These are phyloP conservation scores for Trogon melanurus DNA, from an alignment of 2,113 vertebrate genomes.

Conservation along the genomic window DNA sequence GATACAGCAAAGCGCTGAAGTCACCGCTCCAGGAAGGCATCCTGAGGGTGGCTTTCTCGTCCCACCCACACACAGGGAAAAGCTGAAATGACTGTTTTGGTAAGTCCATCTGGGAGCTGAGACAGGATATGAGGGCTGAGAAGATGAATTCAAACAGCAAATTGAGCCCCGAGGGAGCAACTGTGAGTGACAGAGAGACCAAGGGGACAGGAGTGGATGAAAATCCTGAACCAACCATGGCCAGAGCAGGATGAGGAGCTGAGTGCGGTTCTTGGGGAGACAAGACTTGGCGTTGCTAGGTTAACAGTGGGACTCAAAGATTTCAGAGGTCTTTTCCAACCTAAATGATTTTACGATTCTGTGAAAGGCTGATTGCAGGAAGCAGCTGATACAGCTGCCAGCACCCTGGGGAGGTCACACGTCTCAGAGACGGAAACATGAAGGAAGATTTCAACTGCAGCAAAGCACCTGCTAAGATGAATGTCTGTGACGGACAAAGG, in stretches of 20 bases:
- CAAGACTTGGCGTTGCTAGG: too few relatives aligned
- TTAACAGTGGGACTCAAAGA: too few relatives aligned
- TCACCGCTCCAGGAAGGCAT: not conserved
- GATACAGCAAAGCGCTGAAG: not conserved
- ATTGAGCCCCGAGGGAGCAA: not conserved
- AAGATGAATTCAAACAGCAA: slow-evolving; percentile 16
- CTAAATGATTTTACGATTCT: too few relatives aligned
- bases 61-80: slow-evolving; percentile 29
- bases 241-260: not conserved
- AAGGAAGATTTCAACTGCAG: not conserved
- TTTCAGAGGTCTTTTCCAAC: too few relatives aligned
- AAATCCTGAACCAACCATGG: not conserved
- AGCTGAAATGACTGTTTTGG: not conserved
- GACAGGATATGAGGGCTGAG: slow-evolving; percentile 52
- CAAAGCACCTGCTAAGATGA: not conserved
- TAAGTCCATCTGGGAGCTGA: slow-evolving; percentile 48
- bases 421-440: rapidly evolving
- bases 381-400: not conserved
- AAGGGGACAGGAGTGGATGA: not conserved
- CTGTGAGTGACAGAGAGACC: not conserved
- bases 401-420: not conserved
- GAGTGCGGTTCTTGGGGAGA: rapidly evolving
- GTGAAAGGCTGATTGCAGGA: not conserved
- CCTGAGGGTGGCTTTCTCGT: slow-evolving; percentile 28
- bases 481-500: not conserved